Evolutionary conservation across 2,888 invertebrate genomes (phyloP).

Genomic region (Aproaerema taeniolella): DNA sequence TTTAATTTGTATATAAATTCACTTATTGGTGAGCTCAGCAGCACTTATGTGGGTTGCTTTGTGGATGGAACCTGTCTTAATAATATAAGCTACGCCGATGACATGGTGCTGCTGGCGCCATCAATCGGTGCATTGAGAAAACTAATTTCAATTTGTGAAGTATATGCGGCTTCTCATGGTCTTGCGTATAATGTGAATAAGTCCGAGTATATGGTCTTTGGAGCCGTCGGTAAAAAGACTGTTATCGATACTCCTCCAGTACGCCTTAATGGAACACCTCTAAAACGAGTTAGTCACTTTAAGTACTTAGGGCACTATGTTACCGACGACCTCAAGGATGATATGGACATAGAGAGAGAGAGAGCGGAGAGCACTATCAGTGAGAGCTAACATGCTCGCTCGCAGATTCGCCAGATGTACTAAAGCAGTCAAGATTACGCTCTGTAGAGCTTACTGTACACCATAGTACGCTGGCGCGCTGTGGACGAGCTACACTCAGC

Average conservation of each 20-base stretch:
- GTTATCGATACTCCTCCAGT: neutral
- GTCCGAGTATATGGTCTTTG: neutral
- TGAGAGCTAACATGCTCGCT: no score
- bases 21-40: neutral
- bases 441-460: no score
- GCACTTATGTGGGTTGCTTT: neutral
- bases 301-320: neutral
- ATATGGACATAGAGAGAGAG: no score
- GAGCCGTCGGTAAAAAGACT: neutral
- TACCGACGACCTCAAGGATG: neutral
- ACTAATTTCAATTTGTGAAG: neutral
- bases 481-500: no score
- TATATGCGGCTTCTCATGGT: neutral
- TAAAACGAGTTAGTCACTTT: neutral
- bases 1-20: neutral
- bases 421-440: no score
- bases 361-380: no score
- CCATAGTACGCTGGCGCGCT: no score
- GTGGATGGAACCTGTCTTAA: neutral
- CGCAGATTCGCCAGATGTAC: no score
- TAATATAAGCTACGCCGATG: neutral
- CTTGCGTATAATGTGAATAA: neutral
- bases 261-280: neutral
- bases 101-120: slow-evolving; percentile 1
- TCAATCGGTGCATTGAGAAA: neutral